Evolutionary conservation across 2,113 vertebrate species (phyloP).

Genomic region (Platysteira castanea): DNA sequence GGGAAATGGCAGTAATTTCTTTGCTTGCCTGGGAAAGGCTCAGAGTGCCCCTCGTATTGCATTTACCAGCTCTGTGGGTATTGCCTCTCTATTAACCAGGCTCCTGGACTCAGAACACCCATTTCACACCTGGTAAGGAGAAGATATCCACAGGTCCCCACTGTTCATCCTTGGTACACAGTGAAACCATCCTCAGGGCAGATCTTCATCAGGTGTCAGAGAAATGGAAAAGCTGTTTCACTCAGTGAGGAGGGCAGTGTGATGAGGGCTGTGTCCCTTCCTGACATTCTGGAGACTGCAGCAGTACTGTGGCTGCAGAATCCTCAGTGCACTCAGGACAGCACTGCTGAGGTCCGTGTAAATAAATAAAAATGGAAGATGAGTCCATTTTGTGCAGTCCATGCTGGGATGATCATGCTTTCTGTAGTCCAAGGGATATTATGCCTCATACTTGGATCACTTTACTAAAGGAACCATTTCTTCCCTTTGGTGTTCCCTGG

Average conservation of each 20-base stretch:
- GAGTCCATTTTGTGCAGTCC: not conserved
- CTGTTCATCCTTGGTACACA: not conserved
- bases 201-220: rapidly evolving
- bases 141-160: not conserved
- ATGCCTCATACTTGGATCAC: not conserved
- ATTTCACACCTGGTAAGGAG: not conserved
- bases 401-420: not conserved
- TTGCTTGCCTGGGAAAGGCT: not conserved
- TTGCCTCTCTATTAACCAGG: not conserved
- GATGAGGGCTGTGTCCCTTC: not conserved
- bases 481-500: not conserved
- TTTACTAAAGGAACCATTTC: not conserved
- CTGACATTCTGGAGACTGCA: not conserved
- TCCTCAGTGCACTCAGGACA: not conserved
- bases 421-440: not conserved
- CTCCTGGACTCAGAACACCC: not conserved
- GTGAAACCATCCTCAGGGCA: not conserved
- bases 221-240: not conserved
- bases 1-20: not conserved
- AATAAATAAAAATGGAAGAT: not conserved
- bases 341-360: not conserved
- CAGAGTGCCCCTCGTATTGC: rapidly evolving
- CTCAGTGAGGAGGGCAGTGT: not conserved
- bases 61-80: not conserved
- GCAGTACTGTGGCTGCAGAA: not conserved